These are phyloP conservation scores for Distichodus sexfasciatus DNA, from an alignment of 2,797 vertebrate genomes.

Conservation along the genomic window DNA sequence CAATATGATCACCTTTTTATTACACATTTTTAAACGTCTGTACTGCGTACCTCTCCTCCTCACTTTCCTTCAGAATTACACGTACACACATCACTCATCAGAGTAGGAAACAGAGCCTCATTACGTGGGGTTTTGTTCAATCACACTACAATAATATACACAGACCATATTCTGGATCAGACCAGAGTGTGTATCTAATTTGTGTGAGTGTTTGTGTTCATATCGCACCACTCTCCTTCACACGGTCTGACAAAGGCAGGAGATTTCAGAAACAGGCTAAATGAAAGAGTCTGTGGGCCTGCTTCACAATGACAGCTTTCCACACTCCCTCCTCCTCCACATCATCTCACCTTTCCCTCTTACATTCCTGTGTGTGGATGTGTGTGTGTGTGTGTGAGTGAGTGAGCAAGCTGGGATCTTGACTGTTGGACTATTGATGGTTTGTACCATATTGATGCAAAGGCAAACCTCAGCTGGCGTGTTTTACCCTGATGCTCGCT, in stretches of 20 bases:
- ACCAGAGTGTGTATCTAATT: not conserved
- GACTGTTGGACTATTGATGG: not conserved
- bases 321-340: not conserved
- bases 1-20: not conserved
- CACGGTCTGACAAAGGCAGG: not conserved
- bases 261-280: constrained; percentile 6
- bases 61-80: not conserved
- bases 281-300: not conserved
- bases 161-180: not conserved
- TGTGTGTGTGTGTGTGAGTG: not conserved
- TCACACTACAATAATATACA: constrained; percentile 9
- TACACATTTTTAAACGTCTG: not conserved
- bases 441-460: not conserved
- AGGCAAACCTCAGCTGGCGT: not conserved
- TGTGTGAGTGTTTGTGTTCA: not conserved
- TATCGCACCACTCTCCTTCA: not conserved
- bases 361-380: not conserved
- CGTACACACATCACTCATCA: not conserved
- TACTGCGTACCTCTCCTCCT: not conserved
- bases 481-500: not conserved
- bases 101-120: not conserved
- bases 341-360: not conserved
- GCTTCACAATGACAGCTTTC: constrained; percentile 5
- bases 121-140: not conserved
- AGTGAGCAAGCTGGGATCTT: not conserved